Percentiles rank a stretch among this genome's conserved stretches.
Conservation (phyloP, 2,113 vertebrate genomes). For the Daphoenositta chrysoptera region DNA sequence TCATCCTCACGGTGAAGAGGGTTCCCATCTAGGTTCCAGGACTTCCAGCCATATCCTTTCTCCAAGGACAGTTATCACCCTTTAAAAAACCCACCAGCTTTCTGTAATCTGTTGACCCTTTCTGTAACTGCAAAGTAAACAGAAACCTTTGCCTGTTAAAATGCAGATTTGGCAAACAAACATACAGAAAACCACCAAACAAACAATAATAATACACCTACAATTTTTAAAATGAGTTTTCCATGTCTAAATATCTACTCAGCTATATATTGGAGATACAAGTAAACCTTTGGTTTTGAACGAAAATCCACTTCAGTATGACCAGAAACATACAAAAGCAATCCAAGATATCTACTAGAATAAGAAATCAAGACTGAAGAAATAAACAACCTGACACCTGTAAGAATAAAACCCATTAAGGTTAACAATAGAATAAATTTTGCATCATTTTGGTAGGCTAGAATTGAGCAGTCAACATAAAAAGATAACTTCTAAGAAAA, state of each 20-base stretch:
- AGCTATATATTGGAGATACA: not conserved
- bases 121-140: not conserved
- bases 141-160: not conserved
- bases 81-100: not conserved
- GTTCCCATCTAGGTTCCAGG: not conserved
- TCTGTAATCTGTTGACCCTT: not conserved
- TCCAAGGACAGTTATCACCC: not conserved
- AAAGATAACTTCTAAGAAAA: not conserved
- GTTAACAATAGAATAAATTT: not conserved
- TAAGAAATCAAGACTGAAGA: not conserved
- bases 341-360: not conserved
- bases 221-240: not conserved
- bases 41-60: not conserved
- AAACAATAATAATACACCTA: not conserved
- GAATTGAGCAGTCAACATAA: not conserved
- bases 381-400: not conserved
- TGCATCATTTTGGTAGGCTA: not conserved
- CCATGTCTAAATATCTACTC: not conserved
- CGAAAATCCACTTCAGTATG: not conserved
- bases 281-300: not conserved
- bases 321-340: not conserved
- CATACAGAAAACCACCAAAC: not conserved
- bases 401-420: not conserved
- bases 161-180: not conserved
- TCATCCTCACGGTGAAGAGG: not conserved